Conservation (phyloP, 2,888 invertebrate species). For the Tupiocoris notatus region DNA sequence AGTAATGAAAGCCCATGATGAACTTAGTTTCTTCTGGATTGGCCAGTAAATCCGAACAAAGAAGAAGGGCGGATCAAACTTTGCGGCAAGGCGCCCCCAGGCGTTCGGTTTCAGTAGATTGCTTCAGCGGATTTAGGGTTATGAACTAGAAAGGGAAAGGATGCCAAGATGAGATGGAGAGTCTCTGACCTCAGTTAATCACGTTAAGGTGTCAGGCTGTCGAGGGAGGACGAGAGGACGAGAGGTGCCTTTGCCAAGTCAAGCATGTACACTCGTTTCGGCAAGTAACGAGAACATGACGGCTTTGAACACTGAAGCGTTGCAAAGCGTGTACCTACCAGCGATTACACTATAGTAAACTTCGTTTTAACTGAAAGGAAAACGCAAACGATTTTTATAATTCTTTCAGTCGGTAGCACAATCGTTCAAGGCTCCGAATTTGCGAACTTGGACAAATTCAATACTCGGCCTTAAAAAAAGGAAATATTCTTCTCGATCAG, state of each 20-base stretch:
- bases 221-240: neutral
- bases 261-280: neutral
- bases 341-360: too few species aligned
- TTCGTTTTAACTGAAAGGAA: too few species aligned
- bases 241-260: neutral
- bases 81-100: neutral
- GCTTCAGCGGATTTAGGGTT: neutral
- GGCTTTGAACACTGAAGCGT: neutral
- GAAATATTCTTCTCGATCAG: too few species aligned
- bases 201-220: neutral
- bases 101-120: neutral
- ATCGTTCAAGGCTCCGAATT: too few species aligned
- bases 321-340: too few species aligned
- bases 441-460: too few species aligned
- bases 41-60: neutral
- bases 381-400: too few species aligned
- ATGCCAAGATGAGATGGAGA: neutral
- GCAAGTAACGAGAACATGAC: neutral
- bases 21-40: neutral
- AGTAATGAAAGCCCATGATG: neutral
- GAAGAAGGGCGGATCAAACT: neutral
- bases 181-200: neutral
- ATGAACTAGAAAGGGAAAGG: neutral
- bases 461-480: too few species aligned
- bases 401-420: too few species aligned